phyloP scores from a whole-genome alignment of 2,888 invertebrate genomes.

The Ethmia dodecea region DNA sequence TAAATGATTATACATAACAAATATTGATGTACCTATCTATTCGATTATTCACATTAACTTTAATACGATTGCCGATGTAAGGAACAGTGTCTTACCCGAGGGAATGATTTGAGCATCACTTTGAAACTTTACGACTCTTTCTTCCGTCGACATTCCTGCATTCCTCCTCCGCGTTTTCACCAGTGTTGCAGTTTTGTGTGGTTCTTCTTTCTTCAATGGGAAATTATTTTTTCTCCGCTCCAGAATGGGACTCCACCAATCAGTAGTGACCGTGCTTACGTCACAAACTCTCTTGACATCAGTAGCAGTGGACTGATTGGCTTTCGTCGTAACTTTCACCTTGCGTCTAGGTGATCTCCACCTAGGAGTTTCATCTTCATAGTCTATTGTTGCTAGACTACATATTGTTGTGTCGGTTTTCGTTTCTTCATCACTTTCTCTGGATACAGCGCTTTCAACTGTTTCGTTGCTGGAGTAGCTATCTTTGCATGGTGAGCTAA shows the following conservation, averaged over 20 bases:
- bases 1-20: too few relatives aligned
- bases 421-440: slow-evolving; percentile 15
- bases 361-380: slow-evolving; percentile 13
- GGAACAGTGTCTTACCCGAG: slow-evolving; percentile 30
- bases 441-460: slow-evolving; percentile 7
- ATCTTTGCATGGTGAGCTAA: too few relatives aligned
- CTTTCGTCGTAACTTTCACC: slow-evolving; percentile 25
- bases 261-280: slow-evolving; percentile 40
- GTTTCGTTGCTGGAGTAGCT: neutral
- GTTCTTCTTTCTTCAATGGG: slow-evolving; percentile 16
- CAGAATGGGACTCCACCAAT: slow-evolving; percentile 56
- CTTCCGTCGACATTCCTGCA: slow-evolving; percentile 26
- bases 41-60: too few relatives aligned
- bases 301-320: slow-evolving; percentile 35
- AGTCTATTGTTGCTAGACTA: slow-evolving; percentile 28
- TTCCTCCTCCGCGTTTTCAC: slow-evolving; percentile 10
- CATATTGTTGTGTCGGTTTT: slow-evolving; percentile 36
- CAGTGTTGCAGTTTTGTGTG: slow-evolving; percentile 7
- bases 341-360: slow-evolving; percentile 7
- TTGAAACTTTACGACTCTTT: slow-evolving; percentile 38
- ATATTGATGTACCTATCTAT: too few relatives aligned
- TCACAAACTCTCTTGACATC: slow-evolving; percentile 29
- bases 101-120: slow-evolving; percentile 46
- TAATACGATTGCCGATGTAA: too few relatives aligned
- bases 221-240: slow-evolving; percentile 33